phyloP scores from a whole-genome alignment of 2,797 vertebrate species.

The Ptychadena robeensis region DNA sequence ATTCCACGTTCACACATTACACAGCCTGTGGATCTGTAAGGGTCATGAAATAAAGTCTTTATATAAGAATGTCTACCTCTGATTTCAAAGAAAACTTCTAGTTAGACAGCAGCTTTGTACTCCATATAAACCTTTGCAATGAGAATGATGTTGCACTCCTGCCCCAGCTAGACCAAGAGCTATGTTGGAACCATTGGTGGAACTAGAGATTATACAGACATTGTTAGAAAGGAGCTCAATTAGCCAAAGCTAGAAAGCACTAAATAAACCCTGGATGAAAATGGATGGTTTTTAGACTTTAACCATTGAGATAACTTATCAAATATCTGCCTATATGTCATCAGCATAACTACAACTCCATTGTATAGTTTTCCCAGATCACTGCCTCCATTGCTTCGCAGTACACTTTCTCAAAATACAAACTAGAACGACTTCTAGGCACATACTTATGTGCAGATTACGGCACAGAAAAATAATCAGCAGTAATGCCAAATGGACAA shows the following conservation, averaged over 20 bases:
- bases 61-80: background rate
- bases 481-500: slow-evolving; percentile 52
- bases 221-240: too few species aligned
- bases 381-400: slow-evolving; percentile 14
- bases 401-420: slow-evolving; percentile 39
- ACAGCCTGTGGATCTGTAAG: background rate
- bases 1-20: background rate
- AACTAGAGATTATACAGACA: too few species aligned
- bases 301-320: too few species aligned
- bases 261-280: too few species aligned
- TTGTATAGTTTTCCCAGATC: background rate
- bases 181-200: too few species aligned
- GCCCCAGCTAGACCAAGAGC: too few species aligned
- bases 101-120: too few species aligned
- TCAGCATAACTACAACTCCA: background rate
- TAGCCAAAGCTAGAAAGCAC: too few species aligned
- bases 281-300: too few species aligned
- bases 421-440: slow-evolving; percentile 50
- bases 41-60: background rate
- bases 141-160: too few species aligned
- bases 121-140: too few species aligned
- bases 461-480: slow-evolving; percentile 40
- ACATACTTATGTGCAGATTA: slow-evolving; percentile 35
- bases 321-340: background rate
- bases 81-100: background rate